These are phyloP conservation scores for Tychaedon coryphoeus DNA, from an alignment of 2,113 vertebrate genomes.

Conservation along the genomic window DNA sequence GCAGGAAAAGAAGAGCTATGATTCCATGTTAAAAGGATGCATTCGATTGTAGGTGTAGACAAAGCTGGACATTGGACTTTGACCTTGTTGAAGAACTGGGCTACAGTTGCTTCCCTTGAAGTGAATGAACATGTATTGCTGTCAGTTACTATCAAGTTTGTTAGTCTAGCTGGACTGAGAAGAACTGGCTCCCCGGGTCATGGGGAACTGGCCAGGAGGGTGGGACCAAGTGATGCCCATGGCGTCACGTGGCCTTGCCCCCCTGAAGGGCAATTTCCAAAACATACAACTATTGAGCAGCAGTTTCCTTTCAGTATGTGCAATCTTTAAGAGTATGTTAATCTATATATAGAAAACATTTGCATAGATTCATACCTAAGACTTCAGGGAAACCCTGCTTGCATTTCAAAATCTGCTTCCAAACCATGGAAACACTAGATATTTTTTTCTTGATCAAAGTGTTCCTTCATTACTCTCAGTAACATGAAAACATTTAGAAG, in stretches of 20 bases:
- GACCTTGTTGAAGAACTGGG: not conserved
- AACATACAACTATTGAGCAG: not conserved
- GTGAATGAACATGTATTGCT: not conserved
- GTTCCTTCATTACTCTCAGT: not conserved
- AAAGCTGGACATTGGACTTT: not conserved
- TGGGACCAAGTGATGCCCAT: too few species aligned
- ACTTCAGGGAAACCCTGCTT: constrained; percentile 12
- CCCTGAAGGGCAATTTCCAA: not conserved
- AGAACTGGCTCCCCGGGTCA: not conserved
- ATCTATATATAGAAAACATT: not conserved
- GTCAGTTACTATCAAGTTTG: not conserved
- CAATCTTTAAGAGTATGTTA: not conserved
- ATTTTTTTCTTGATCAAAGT: not conserved
- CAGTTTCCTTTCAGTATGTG: not conserved
- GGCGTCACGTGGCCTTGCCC: too few species aligned
- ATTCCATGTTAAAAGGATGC: not conserved
- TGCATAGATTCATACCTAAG: not conserved
- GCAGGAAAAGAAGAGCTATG: not conserved
- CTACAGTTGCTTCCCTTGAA: not conserved
- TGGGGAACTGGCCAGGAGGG: too few species aligned
- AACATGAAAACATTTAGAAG: not conserved
- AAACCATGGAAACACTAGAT: not conserved
- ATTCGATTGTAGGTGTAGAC: not conserved
- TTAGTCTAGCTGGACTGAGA: not conserved
- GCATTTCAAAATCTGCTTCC: not conserved